These are phyloP conservation scores for Heteromurus nitidus DNA, from an alignment of 2,888 invertebrate genomes.

Conservation along the genomic window DNA sequence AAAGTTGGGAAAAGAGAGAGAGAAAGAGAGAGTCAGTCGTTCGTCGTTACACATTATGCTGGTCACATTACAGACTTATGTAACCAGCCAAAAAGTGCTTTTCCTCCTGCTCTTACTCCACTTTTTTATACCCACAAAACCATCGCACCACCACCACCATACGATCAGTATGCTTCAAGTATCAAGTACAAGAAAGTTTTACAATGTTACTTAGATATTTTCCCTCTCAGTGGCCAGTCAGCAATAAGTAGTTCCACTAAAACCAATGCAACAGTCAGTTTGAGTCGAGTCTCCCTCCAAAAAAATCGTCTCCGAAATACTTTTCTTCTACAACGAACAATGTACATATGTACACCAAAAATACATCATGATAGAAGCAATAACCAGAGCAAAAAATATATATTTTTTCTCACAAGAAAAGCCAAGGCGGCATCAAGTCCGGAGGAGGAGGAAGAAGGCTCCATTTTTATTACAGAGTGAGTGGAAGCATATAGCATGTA, in stretches of 20 bases:
- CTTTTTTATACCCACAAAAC: no score
- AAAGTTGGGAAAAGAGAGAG: conserved; percentile 45
- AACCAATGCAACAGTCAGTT: conserved; percentile 56
- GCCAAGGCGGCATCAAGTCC: background rate
- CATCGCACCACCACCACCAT: background rate
- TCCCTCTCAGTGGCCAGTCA: no score
- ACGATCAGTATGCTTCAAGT: conserved; percentile 41
- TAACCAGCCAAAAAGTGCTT: conserved; percentile 24
- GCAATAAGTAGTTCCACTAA: no score
- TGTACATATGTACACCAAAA: conserved; percentile 18
- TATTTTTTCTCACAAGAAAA: conserved; percentile 14
- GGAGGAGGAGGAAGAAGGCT: conserved; percentile 16
- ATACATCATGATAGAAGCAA: conserved; percentile 42
- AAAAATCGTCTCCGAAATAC: background rate
- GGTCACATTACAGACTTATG: conserved; percentile 56
- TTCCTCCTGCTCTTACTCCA: background rate
- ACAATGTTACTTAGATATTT: conserved; percentile 32
- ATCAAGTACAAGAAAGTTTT: conserved; percentile 42
- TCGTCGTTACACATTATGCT: conserved; percentile 50
- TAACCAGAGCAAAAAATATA: conserved; percentile 19
- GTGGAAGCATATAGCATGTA: background rate
- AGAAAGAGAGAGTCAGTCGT: no score
- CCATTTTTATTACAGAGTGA: conserved; percentile 20
- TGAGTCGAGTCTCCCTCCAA: conserved; percentile 22
- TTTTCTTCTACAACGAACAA: background rate